A percentile compares a stretch with the other conserved stretches of the same genome.
phyloP scores from a whole-genome alignment of 2,797 vertebrate species.

The Peromyscus eremicus region DNA sequence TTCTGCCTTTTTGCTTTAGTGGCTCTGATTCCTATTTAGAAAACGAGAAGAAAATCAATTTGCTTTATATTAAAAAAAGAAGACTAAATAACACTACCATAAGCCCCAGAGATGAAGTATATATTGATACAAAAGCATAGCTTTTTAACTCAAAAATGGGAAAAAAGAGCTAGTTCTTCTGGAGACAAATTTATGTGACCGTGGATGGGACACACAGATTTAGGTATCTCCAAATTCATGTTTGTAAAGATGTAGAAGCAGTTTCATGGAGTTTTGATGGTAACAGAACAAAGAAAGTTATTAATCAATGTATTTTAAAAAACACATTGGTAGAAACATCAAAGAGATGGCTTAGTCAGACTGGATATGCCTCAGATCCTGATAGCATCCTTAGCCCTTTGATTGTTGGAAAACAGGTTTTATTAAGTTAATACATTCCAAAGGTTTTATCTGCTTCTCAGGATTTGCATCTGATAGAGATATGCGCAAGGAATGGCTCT shows the following conservation, averaged over 20 bases:
- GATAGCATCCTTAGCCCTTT: neutral
- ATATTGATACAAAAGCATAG: neutral
- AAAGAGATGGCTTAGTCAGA: neutral
- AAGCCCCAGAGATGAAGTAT: neutral
- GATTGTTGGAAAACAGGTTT: neutral
- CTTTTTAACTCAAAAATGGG: neutral
- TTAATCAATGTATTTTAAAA: neutral
- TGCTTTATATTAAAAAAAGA: neutral
- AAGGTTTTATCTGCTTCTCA: neutral
- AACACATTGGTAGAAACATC: neutral
- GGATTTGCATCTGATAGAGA: neutral
- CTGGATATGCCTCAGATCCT: neutral
- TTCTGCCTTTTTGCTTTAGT: neutral
- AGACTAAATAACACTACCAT: neutral
- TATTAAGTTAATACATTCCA: neutral
- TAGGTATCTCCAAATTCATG: neutral
- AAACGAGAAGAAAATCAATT: neutral
- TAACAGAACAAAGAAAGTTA: neutral
- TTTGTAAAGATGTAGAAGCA: neutral
- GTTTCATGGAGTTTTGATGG: neutral
- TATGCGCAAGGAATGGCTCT: neutral
- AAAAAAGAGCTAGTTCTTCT: neutral
- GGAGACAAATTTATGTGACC: neutral
- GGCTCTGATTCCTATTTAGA: neutral
- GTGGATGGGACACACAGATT: neutral